Evolutionary conservation across 1,140 invertebrate species (phyloP), one percentile per base, ranked within the genome.

Genomic region (Tenebrio molitor): DNA sequence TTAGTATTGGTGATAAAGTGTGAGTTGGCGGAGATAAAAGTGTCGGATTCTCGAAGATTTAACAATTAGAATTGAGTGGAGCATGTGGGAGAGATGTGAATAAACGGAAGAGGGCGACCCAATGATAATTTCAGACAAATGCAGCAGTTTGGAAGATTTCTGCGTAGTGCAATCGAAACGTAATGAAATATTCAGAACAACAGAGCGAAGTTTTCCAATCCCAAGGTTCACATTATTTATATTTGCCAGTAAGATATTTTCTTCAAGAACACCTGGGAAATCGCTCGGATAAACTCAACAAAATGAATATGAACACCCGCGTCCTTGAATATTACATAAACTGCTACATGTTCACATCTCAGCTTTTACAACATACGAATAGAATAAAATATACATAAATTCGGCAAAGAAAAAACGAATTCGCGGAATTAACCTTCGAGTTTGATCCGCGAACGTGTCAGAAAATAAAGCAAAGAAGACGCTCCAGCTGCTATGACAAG

Each of bases 181-280:
- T 71, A 46, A 44, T 71, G 34, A 65, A 71, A 65, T 65, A 65
- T 71, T 71, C 62, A 71, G 44, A 16, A 65, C 12, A 44, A 65
- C 62, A 50, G 39, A 41, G 17, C 63, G 64, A 33, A 50, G 25
- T 58, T 63, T 71, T 71, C 58, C 42, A 53, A 64, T 63, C 50
- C 63, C 62, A 36, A 39, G 42, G 46, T 66, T 50, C 69, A 46
- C 69, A 71, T 71, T 71, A 71, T 58, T 71, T 65, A 65, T 65
- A 65, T 71, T 71, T 42, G 33, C 42, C 33, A 65, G 62, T 33
- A 71, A 64, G 62, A 65, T 71, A 65, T 42, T 63, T 71, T 34
- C 67, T 25, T 36, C 17, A 65, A 53, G 69, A 65, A 71, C 69
- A 71, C 69, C 58, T 64, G 69, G 69, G 69, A 71, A 71, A 71